phyloP scores from a whole-genome alignment of 2,797 vertebrate genomes.

The Clarias laeviceps region DNA sequence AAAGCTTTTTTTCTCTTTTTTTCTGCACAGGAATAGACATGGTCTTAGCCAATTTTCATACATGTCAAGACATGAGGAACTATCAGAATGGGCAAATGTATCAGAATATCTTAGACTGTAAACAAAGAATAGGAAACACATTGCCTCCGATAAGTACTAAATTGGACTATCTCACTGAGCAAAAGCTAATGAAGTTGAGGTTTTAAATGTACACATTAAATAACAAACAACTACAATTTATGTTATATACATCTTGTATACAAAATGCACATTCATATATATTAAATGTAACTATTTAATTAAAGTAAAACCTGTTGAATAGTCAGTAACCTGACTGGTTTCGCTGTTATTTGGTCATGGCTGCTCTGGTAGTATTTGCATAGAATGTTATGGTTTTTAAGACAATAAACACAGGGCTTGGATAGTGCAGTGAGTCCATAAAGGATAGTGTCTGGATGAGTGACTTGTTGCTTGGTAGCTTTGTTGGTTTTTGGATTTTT shows the following conservation, averaged over 20 bases:
- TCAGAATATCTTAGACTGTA: too few species aligned
- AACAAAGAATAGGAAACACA: too few species aligned
- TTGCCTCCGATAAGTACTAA: too few species aligned
- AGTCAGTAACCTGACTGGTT: not conserved
- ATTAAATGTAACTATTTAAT: not conserved
- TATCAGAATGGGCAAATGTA: too few species aligned
- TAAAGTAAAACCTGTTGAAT: not conserved
- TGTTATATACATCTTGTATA: not conserved
- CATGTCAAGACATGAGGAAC: not conserved
- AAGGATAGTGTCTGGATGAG: too few species aligned
- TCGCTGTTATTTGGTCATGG: slow-evolving; percentile 2
- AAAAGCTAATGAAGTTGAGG: too few species aligned
- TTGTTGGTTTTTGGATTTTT: not conserved
- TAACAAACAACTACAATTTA: not conserved
- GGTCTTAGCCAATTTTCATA: not conserved
- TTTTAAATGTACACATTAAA: too few species aligned
- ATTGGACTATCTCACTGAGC: too few species aligned
- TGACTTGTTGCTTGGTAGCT: not conserved
- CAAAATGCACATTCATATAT: too few species aligned
- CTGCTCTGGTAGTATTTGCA: not conserved
- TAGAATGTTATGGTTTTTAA: not conserved
- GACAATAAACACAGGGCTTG: not conserved
- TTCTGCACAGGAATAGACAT: not conserved
- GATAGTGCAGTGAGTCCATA: not conserved
- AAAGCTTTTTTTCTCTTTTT: slow-evolving; percentile 29